These are phyloP conservation scores for Synchiropus splendidus DNA, from an alignment of 2,113 vertebrate species.

Conservation along the genomic window DNA sequence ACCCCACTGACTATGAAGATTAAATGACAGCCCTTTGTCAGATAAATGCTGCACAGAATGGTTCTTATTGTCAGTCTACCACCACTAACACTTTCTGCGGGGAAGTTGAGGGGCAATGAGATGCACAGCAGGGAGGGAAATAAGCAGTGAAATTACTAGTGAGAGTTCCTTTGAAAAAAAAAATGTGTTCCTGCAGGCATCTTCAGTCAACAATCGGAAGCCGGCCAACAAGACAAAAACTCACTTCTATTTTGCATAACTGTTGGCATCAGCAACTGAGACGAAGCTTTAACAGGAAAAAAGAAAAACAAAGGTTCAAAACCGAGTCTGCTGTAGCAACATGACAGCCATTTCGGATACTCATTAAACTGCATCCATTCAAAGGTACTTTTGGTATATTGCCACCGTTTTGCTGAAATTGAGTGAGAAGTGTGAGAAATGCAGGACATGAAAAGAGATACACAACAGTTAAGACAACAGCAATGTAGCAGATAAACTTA, in stretches of 20 bases:
- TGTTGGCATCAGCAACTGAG: constrained; percentile 17
- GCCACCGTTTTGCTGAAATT: not conserved
- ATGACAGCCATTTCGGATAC: not conserved
- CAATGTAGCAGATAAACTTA: too few relatives aligned
- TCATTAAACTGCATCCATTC: too few relatives aligned
- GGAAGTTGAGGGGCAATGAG: constrained; percentile 28
- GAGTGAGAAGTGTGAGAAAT: not conserved
- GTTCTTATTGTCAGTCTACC: constrained; percentile 27
- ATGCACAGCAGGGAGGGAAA: constrained; percentile 30
- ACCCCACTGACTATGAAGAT: constrained; percentile 17
- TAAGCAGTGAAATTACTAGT: constrained; percentile 24
- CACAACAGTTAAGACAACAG: too few relatives aligned
- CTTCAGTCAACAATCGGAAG: constrained; percentile 23
- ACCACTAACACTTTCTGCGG: constrained; percentile 26
- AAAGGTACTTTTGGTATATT: not conserved
- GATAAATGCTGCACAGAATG: constrained; percentile 39
- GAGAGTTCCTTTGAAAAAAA: constrained; percentile 32
- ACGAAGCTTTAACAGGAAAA: constrained; percentile 6
- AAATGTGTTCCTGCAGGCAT: constrained; percentile 20
- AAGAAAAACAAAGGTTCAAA: constrained; percentile 1
- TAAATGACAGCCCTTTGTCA: constrained; percentile 35
- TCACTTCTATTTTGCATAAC: constrained; percentile 26
- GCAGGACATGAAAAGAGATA: too few relatives aligned
- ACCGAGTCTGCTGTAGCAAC: constrained; percentile 1
- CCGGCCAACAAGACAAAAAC: constrained; percentile 12